Conservation (phyloP, 1,140 invertebrate species). For the Hylaeus anthracinus region DNA sequence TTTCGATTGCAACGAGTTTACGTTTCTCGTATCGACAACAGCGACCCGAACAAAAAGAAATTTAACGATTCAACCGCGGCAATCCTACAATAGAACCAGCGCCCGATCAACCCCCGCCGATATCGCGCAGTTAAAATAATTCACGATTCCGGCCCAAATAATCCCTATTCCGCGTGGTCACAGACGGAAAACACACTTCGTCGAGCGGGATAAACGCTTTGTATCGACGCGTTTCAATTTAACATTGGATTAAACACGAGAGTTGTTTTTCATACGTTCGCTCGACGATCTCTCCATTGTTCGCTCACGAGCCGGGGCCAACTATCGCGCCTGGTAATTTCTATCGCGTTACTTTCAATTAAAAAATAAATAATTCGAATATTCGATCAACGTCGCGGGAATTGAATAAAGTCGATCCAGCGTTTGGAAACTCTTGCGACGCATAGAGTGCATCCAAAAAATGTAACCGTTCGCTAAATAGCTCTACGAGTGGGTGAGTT, state of each 20-base stretch:
- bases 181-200: background rate
- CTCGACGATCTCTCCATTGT: background rate
- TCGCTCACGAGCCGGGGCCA: background rate
- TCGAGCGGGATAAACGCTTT: constrained; percentile 19
- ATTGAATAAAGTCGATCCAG: constrained; percentile 24
- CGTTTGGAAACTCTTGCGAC: no score
- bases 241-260: constrained; percentile 20
- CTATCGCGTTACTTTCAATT: background rate
- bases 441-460: no score
- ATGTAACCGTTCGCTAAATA: no score
- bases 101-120: background rate
- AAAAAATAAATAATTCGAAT: background rate
- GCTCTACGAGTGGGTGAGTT: no score
- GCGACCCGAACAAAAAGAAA: constrained; percentile 5
- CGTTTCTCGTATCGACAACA: background rate
- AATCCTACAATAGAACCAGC: constrained; percentile 26
- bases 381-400: background rate
- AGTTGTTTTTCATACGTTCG: constrained; percentile 16
- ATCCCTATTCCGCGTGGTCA: constrained; percentile 33
- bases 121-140: constrained; percentile 36
- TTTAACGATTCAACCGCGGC: background rate
- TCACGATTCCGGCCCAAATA: constrained; percentile 32
- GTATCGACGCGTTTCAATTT: constrained; percentile 40
- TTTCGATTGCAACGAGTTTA: background rate
- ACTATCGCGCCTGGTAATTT: background rate